Conservation (phyloP, 2,888 invertebrate species). For the Thymelicus acteon region DNA sequence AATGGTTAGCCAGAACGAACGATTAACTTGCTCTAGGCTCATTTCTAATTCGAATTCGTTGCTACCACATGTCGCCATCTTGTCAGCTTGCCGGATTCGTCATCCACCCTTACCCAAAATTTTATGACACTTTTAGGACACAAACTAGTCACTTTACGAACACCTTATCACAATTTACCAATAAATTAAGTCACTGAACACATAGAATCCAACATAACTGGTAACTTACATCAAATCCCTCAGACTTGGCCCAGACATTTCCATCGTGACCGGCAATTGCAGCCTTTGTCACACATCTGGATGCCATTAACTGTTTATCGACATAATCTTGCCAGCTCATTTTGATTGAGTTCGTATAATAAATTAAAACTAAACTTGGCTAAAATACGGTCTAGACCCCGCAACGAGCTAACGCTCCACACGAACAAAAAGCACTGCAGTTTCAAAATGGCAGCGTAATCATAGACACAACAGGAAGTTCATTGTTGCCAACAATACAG, state of each 20-base stretch:
- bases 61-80: conserved; percentile 84
- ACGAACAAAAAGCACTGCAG: conserved; percentile 85
- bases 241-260: conserved; percentile 97
- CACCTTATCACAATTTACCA: conserved; percentile 44
- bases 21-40: conserved; percentile 20
- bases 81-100: conserved; percentile 81
- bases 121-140: conserved; percentile 37
- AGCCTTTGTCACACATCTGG: conserved; percentile 97
- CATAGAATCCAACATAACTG: conserved; percentile 57
- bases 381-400: conserved; percentile 78
- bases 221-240: conserved; percentile 95
- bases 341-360: conserved; percentile 84
- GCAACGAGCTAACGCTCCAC: conserved; percentile 84
- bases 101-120: conserved; percentile 58
- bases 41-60: conserved; percentile 62
- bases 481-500: conserved; percentile 55
- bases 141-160: conserved; percentile 56
- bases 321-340: conserved; percentile 99
- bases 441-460: conserved; percentile 81
- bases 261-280: conserved; percentile 98
- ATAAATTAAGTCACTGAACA: conserved; percentile 59
- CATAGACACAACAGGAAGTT: conserved; percentile 75
- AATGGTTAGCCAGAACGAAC: background rate
- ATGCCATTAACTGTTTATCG: conserved; percentile 98
- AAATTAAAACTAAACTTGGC: conserved; percentile 80